Conservation (phyloP, 2,888 invertebrate species). For the Limnephilus auricula region DNA sequence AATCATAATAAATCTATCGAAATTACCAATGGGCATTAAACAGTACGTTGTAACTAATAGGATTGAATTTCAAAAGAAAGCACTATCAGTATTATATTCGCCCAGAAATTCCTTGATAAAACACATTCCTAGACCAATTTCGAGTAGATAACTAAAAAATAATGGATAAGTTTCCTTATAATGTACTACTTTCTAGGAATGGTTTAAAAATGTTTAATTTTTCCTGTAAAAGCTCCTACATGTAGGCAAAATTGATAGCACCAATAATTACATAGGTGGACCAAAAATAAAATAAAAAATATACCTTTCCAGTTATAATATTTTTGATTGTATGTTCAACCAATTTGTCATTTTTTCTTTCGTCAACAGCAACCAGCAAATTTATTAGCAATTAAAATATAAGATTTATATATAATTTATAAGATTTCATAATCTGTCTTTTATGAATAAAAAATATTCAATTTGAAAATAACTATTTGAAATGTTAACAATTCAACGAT, state of each 20-base stretch:
- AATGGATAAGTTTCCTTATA: background rate
- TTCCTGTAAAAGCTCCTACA: background rate
- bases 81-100: background rate
- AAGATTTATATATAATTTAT: no score
- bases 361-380: no score
- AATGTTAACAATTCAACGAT: no score
- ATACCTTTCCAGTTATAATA: no score
- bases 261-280: background rate
- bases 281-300: no score
- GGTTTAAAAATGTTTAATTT: background rate
- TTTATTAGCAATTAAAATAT: no score
- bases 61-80: background rate
- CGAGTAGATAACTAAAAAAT: background rate
- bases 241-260: constrained; percentile 2
- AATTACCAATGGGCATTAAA: background rate
- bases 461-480: no score
- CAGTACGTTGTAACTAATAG: background rate
- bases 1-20: background rate
- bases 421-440: no score
- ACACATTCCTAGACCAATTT: background rate
- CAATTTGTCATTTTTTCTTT: no score
- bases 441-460: no score
- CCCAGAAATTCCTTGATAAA: background rate
- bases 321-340: no score
- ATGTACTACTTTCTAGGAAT: background rate